A percentile compares a stretch with the other conserved stretches of the same genome.
Conservation (phyloP, 2,888 invertebrate genomes). For the Tinea semifulvella region DNA sequence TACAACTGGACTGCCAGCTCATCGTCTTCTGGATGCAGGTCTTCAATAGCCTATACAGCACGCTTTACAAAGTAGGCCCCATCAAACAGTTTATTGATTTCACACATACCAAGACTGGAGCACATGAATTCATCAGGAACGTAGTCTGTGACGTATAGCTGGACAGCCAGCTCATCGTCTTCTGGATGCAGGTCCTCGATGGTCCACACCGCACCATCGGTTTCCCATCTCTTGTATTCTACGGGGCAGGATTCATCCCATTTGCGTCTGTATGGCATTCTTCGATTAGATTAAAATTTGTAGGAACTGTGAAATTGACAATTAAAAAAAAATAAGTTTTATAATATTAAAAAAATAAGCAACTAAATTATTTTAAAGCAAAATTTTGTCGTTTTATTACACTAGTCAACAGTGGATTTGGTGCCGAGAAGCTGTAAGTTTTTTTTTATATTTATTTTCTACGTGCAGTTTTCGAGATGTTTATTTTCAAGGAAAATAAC, state of each 20-base stretch:
- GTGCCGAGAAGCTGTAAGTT: too few relatives aligned
- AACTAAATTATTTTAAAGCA: too few relatives aligned
- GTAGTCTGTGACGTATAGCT: slow-evolving; percentile 13
- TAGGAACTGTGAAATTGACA: neutral
- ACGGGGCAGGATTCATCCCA: slow-evolving; percentile 33
- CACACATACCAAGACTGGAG: slow-evolving; percentile 11
- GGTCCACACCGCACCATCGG: slow-evolving; percentile 17
- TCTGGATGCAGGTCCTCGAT: slow-evolving; percentile 19
- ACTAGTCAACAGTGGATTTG: too few relatives aligned
- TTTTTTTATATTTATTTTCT: too few relatives aligned
- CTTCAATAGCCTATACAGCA: slow-evolving; percentile 17
- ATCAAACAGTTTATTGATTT: too few relatives aligned
- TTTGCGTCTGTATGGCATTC: slow-evolving; percentile 27
- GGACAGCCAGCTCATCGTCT: slow-evolving; percentile 18
- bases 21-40: slow-evolving; percentile 19
- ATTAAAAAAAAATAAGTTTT: neutral
- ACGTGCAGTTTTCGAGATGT: too few relatives aligned
- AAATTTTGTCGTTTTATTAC: too few relatives aligned
- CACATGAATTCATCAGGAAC: slow-evolving; percentile 15
- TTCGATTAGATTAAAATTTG: neutral
- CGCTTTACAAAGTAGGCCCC: too few relatives aligned
- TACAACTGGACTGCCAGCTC: slow-evolving; percentile 16
- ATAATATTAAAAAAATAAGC: neutral
- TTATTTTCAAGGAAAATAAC: too few relatives aligned
- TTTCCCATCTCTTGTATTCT: slow-evolving; percentile 37